These are phyloP conservation scores for Allophyes oxyacanthae DNA, from an alignment of 2,888 invertebrate species.

Conservation along the genomic window DNA sequence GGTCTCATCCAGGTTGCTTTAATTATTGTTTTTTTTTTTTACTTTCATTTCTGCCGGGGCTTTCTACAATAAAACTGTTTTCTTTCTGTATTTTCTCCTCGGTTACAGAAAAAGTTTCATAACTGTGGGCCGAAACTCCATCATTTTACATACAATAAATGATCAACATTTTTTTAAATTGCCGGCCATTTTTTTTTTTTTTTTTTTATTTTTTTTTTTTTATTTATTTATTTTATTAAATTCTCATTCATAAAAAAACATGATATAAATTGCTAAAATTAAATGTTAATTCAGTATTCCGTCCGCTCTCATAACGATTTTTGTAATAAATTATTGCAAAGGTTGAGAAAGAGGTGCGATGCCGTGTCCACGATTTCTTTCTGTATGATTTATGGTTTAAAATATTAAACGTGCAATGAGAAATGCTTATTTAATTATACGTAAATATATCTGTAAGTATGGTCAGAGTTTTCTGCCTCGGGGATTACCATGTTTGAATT, in stretches of 20 bases:
- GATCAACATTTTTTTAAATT: slow-evolving; percentile 22
- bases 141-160: slow-evolving; percentile 4
- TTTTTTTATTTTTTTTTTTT: too few relatives aligned
- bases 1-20: too few relatives aligned
- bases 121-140: background rate
- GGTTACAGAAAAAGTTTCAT: background rate
- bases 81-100: too few relatives aligned
- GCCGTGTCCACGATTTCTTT: slow-evolving; percentile 38
- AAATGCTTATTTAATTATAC: slow-evolving; percentile 53
- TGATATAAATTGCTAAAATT: slow-evolving; percentile 45
- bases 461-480: slow-evolving; percentile 16
- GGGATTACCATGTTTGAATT: slow-evolving; percentile 28
- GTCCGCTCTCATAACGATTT: slow-evolving; percentile 20
- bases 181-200: too few relatives aligned
- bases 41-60: too few relatives aligned
- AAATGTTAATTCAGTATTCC: slow-evolving; percentile 46
- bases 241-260: slow-evolving; percentile 11
- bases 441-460: slow-evolving; percentile 38
- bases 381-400: slow-evolving; percentile 49
- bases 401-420: slow-evolving; percentile 47
- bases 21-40: too few relatives aligned
- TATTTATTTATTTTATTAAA: too few relatives aligned
- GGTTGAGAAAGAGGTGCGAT: slow-evolving; percentile 31
- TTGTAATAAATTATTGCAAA: slow-evolving; percentile 46
- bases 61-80: too few relatives aligned